Conservation (phyloP, 2,113 vertebrate species). For the Varanus salvator region DNA sequence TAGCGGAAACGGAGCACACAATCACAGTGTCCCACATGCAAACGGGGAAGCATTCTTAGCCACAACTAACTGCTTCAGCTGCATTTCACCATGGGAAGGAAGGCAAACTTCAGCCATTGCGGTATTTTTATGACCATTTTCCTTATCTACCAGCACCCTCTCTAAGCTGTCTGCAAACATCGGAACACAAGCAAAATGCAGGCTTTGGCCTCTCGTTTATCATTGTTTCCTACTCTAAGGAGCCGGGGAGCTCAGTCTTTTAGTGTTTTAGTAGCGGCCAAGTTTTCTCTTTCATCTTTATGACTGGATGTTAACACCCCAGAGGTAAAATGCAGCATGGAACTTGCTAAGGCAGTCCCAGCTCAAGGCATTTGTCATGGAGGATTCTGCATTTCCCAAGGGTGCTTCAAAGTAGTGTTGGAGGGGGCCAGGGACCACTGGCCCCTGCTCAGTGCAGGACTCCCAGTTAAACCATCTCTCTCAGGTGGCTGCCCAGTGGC, state of each 20-base stretch:
- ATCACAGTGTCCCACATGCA: too few species aligned
- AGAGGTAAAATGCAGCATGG: constrained; percentile 53
- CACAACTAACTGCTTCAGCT: not conserved
- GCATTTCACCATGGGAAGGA: not conserved
- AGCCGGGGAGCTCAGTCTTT: not conserved
- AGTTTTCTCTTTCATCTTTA: not conserved
- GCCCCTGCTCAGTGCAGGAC: too few species aligned
- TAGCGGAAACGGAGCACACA: not conserved
- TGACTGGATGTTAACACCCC: constrained; percentile 43
- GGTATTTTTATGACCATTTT: not conserved
- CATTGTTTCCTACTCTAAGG: not conserved
- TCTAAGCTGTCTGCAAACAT: too few species aligned
- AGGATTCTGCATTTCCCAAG: not conserved
- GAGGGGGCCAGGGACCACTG: too few species aligned
- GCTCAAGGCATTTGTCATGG: constrained; percentile 12
- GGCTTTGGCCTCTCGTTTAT: not conserved
- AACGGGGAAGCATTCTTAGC: not conserved
- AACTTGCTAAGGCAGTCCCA: constrained; percentile 40
- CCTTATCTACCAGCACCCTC: not conserved
- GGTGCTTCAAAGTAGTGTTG: not conserved
- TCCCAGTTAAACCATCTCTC: too few species aligned
- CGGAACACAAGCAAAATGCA: not conserved
- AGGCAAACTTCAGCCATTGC: not conserved
- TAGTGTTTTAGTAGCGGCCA: accelerated
- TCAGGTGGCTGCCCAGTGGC: too few species aligned